Evolutionary conservation across 2,797 vertebrate genomes (phyloP).

Genomic region (Alauda arvensis): DNA sequence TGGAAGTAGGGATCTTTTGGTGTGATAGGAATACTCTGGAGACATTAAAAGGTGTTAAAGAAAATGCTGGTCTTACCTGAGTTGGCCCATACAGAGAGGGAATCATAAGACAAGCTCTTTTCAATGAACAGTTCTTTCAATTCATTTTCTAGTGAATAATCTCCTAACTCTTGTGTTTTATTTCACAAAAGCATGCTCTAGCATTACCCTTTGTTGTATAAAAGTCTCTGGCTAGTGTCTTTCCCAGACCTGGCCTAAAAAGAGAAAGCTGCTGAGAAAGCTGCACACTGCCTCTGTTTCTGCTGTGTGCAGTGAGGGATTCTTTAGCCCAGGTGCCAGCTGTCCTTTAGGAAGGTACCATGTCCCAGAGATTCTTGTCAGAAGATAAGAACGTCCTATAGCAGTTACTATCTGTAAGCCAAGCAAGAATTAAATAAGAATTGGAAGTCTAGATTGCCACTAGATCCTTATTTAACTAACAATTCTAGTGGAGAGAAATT

Average conservation of each 20-base stretch:
- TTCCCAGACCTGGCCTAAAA: background rate
- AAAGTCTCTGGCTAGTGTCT: background rate
- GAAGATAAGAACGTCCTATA: fast-evolving
- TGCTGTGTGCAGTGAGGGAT: background rate
- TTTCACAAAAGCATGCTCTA: background rate
- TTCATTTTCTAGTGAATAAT: background rate
- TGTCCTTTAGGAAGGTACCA: background rate
- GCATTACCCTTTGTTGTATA: background rate
- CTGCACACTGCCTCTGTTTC: background rate
- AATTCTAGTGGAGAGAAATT: background rate
- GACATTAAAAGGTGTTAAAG: background rate
- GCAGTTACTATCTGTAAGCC: background rate
- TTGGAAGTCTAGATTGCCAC: background rate
- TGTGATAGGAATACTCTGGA: background rate
- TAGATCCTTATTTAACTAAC: background rate
- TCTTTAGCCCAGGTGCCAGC: background rate
- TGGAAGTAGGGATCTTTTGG: background rate
- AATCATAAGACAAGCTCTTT: background rate
- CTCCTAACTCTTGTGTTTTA: background rate
- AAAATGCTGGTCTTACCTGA: background rate
- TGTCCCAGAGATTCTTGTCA: background rate
- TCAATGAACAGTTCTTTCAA: background rate
- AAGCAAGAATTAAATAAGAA: background rate
- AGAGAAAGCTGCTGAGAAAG: background rate
- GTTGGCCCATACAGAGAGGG: too few species aligned